Evolutionary conservation across 2,797 vertebrate species (phyloP).

Genomic region (Falco naumanni): DNA sequence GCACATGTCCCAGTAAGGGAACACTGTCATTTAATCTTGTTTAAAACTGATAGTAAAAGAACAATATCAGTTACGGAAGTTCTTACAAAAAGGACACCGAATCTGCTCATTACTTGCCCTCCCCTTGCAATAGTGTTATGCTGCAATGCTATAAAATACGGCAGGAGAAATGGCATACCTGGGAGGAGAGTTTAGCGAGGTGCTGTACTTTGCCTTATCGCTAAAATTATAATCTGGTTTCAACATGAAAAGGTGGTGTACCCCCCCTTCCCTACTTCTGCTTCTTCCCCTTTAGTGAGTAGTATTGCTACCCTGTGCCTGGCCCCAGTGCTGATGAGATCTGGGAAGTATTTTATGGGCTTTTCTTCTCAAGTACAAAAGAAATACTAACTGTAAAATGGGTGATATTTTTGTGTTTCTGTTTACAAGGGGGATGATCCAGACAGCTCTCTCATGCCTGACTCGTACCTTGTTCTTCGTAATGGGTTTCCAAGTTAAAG

Average conservation of each 20-base stretch:
- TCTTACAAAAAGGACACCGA: background rate
- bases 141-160: background rate
- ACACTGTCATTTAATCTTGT: background rate
- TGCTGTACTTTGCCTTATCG: background rate
- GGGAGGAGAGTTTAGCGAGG: background rate
- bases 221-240: background rate
- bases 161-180: background rate
- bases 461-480: slow-evolving; percentile 84
- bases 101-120: background rate
- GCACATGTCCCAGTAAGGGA: background rate
- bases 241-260: background rate
- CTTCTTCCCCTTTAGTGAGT: background rate
- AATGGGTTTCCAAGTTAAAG: slow-evolving; percentile 91
- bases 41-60: background rate
- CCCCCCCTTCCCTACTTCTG: background rate
- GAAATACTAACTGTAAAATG: background rate
- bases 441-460: slow-evolving; percentile 77
- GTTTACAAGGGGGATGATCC: slow-evolving; percentile 70
- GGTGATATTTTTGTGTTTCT: background rate
- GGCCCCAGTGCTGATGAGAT: background rate
- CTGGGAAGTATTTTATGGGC: background rate
- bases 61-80: background rate
- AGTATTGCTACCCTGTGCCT: background rate
- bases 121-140: background rate
- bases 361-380: background rate